Conservation (phyloP, 2,797 vertebrate species). For the Poeciliopsis turneri region DNA sequence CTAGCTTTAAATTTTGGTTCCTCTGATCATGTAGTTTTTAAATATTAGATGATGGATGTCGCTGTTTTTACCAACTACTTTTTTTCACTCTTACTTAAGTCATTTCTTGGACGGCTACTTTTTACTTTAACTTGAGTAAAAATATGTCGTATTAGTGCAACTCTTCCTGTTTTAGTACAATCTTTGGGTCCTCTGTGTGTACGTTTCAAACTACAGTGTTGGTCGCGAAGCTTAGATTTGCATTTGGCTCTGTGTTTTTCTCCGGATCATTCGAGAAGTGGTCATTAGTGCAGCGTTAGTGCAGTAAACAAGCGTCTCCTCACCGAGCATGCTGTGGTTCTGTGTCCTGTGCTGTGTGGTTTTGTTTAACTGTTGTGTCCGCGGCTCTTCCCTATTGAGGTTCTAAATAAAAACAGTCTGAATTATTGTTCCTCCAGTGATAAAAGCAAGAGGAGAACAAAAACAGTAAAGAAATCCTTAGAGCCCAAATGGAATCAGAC, state of each 20-base stretch:
- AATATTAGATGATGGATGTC: no score
- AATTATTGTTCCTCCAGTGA: conserved; percentile 91
- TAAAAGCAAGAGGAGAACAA: conserved; percentile 99
- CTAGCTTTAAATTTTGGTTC: no score
- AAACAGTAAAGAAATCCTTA: conserved; percentile 99
- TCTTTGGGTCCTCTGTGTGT: neutral
- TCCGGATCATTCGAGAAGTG: conserved; percentile 22
- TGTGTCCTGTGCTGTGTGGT: conserved; percentile 54
- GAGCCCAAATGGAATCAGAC: conserved; percentile 99
- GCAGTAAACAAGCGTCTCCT: neutral
- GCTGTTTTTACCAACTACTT: no score
- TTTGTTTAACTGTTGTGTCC: conserved; percentile 67
- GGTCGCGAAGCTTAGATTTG: neutral
- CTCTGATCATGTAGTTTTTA: no score
- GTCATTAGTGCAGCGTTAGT: neutral
- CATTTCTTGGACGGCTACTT: no score
- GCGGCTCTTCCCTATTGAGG: conserved; percentile 72
- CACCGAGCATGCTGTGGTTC: conserved; percentile 42
- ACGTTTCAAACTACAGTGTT: conserved; percentile 5
- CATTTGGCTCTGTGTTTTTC: neutral
- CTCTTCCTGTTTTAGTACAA: no score
- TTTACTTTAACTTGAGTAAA: no score
- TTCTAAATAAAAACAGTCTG: conserved; percentile 87
- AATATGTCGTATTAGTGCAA: no score
- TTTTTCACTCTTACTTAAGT: no score